Evolutionary conservation across 2,113 vertebrate genomes (phyloP), one percentile per base, ranked within the genome.

Genomic region (Pterophyllum scalare): DNA sequence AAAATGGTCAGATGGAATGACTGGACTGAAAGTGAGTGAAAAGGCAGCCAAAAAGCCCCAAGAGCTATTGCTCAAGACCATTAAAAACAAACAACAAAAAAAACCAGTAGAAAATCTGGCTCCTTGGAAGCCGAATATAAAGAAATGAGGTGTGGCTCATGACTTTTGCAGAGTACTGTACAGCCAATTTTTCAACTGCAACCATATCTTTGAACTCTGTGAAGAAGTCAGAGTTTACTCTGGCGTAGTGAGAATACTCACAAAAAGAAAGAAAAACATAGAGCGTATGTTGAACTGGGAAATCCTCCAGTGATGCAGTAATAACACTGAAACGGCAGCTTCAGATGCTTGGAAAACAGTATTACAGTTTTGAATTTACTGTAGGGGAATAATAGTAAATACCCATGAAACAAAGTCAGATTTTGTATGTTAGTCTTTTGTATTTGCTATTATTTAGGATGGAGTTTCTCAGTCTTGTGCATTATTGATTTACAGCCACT

Each of bases 401-500:
- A 52, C 24, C 7, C 26, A 49, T 31, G 43, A 52, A 72, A 72
- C 17, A 13, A 72, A 31, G 26, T 72, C 13, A 0, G 1, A 72
- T 26, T 20, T 72, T 52, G 3, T 15, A 31, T 72, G 43, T 52
- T 52, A 0, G 24, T 0, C 1, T 1, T 31, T 1, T 28, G 52
- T n/a, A 31, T 54, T 26, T 13, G 49, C 19, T 56, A 4, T 52
- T 52, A 7, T 72, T 70, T 61, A 7, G 4, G 20, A 62, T 62
- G 6, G 10, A 17, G 9, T 6, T 9, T n/a, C 5, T 56, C 13
- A n/a, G 17, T 24, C 35, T 77, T n/a, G 20, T 87, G 81, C 35
- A 4, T 79, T 86, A 79, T 75, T 86, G 7, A 77, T 74, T 81
- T 24, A 17, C 28, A 19, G 75, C 92, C 92, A 92, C 92, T 88